phyloP scores from a whole-genome alignment of 2,113 vertebrate genomes.

The Hiodon tergisus region DNA sequence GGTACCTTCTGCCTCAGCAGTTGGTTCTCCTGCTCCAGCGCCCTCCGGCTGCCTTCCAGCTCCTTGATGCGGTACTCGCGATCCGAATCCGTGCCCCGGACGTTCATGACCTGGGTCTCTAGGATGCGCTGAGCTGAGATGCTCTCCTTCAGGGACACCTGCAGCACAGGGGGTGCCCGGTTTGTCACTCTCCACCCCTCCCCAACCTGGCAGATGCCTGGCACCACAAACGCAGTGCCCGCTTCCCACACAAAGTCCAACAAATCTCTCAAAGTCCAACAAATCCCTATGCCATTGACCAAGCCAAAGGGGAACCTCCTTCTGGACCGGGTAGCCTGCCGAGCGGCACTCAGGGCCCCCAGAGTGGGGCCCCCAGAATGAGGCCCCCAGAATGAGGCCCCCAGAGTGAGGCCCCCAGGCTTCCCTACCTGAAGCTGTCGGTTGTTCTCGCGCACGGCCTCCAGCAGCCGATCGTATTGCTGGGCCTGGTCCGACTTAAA shows the following conservation, averaged over 20 bases:
- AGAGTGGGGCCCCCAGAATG: no score
- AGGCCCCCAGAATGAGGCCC: no score
- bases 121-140: conserved; percentile 57
- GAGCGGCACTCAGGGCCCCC: no score
- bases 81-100: conserved; percentile 58
- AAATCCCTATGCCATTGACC: no score
- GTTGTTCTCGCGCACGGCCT: conserved; percentile 81
- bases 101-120: conserved; percentile 71
- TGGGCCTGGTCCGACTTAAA: conserved; percentile 82
- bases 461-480: conserved; percentile 81
- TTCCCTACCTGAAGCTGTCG: conserved; percentile 78
- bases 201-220: no score
- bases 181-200: no score
- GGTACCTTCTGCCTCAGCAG: conserved; percentile 78
- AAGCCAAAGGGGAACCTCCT: no score
- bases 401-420: no score
- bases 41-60: conserved; percentile 70
- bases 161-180: not conserved
- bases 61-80: conserved; percentile 82
- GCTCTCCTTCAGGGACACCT: conserved; percentile 76
- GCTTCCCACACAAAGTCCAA: no score
- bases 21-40: conserved; percentile 84
- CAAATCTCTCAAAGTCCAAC: no score
- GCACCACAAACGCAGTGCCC: no score
- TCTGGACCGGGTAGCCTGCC: no score